Conservation (phyloP, 2,113 vertebrate genomes). For the Chaetodon trifascialis region DNA sequence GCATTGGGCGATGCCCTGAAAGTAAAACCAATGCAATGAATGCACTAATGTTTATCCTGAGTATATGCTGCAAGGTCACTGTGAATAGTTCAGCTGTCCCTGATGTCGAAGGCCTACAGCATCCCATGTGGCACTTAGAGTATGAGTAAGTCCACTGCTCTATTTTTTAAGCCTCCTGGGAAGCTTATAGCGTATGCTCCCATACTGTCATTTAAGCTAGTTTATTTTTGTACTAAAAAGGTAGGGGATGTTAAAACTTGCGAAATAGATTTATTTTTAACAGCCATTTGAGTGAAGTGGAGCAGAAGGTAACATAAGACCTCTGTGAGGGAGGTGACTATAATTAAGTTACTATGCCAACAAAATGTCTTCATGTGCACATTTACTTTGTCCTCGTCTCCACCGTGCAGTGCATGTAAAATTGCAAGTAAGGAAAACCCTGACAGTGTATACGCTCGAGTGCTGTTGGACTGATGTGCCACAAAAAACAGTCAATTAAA, state of each 20-base stretch:
- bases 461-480: not conserved
- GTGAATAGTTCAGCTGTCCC: slow-evolving; percentile 34
- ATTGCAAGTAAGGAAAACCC: not conserved
- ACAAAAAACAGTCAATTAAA: slow-evolving; percentile 11
- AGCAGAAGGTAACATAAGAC: slow-evolving; percentile 43
- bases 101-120: not conserved
- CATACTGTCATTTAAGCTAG: slow-evolving; percentile 60
- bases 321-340: slow-evolving; percentile 22
- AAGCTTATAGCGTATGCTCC: slow-evolving; percentile 29
- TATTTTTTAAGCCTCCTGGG: slow-evolving; percentile 58
- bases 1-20: slow-evolving; percentile 17
- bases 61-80: slow-evolving; percentile 7
- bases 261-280: slow-evolving; percentile 59
- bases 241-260: slow-evolving; percentile 48
- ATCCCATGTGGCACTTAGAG: slow-evolving; percentile 49
- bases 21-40: slow-evolving; percentile 27
- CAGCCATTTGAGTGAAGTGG: slow-evolving; percentile 36
- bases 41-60: not conserved
- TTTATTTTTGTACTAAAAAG: slow-evolving; percentile 46
- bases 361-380: slow-evolving; percentile 64
- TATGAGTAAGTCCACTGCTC: slow-evolving; percentile 34
- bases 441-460: not conserved
- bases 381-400: not conserved
- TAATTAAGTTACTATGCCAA: slow-evolving; percentile 55
- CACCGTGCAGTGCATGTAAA: slow-evolving; percentile 1